Base-by-base conservation (phyloP, 2,797 vertebrate species). In the Pseudocheirus occidentalis region DNA sequence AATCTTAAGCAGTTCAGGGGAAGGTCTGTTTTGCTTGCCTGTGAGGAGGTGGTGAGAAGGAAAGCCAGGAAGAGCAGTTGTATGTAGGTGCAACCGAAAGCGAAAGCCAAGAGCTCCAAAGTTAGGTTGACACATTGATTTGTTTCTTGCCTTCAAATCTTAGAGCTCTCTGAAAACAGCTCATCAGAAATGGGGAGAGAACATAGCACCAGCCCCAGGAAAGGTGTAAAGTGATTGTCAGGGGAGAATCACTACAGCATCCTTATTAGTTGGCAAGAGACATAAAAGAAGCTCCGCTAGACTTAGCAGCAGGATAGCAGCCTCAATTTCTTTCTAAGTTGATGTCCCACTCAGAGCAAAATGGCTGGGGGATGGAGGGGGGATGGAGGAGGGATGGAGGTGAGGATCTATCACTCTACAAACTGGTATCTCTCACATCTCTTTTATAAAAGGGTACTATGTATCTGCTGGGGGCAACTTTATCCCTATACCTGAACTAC, bases 81-180 rank as follows among this genome's bases (percentile, higher is more conserved):
- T 14, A 29, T 62, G 87, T 28, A 92, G 92, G 91, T 54, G 4
- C n/a, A 52, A 95, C 94, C 27, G 14, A 52, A 66, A 81, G 24
- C 3, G 13, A 29, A 93, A 94, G 52, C 54, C 40, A 92, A 62
- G 10, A 95, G 46, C 18, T 62, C 62, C 73, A 50, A 87, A 87
- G 90, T n/a, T 90, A 50, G 4, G 73, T 87, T 81, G 59, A 53
- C 29, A 92, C 28, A 89, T 52, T 81, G n/a, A 81, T 81, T 81
- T 92, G 34, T 52, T 27, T 73, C 90, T 62, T 53, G 4, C 55
- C 87, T 94, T 94, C 40, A 97, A 90, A 50, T 73, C 4, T 54
- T 93, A 27, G 54, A 87, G 40, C 92, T 34, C 29, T 91, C 53
- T 90, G 21, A 31, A 90, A 56, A 90, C 46, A 11, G 0, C 52